These are phyloP conservation scores for Prosapia bicincta DNA, from an alignment of 2,888 invertebrate genomes.

Conservation along the genomic window DNA sequence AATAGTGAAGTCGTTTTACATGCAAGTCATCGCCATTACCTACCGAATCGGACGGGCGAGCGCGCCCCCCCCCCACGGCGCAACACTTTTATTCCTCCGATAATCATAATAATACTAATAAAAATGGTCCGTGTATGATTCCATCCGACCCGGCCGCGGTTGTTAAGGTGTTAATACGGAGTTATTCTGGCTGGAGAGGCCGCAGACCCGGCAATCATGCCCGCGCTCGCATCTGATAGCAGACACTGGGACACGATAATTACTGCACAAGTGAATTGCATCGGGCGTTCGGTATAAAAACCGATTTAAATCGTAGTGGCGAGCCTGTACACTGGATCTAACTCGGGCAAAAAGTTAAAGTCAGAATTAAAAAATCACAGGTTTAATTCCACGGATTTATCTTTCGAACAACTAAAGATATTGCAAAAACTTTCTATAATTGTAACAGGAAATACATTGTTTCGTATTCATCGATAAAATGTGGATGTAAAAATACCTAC, in stretches of 20 bases:
- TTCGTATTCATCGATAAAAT: too few species aligned
- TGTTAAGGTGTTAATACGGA: neutral
- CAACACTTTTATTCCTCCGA: neutral
- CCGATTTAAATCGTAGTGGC: too few species aligned
- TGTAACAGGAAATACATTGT: too few species aligned
- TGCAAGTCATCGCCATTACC: neutral
- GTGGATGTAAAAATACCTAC: too few species aligned
- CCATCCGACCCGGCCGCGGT: neutral
- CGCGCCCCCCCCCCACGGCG: neutral
- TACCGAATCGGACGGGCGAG: neutral
- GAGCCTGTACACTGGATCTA: too few species aligned
- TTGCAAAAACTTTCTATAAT: too few species aligned
- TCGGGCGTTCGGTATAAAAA: neutral
- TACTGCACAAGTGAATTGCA: neutral
- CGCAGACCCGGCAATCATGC: neutral
- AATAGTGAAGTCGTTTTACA: neutral
- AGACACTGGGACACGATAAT: neutral
- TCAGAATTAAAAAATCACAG: too few species aligned
- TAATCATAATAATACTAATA: neutral
- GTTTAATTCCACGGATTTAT: too few species aligned
- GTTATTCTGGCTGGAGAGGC: neutral
- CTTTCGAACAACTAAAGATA: too few species aligned
- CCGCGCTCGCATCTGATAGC: neutral
- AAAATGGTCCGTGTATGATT: neutral
- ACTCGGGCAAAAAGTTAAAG: too few species aligned